Percentiles rank a stretch among this genome's conserved stretches.
phyloP scores from a whole-genome alignment of 2,113 vertebrate genomes.

The Notothenia coriiceps region DNA sequence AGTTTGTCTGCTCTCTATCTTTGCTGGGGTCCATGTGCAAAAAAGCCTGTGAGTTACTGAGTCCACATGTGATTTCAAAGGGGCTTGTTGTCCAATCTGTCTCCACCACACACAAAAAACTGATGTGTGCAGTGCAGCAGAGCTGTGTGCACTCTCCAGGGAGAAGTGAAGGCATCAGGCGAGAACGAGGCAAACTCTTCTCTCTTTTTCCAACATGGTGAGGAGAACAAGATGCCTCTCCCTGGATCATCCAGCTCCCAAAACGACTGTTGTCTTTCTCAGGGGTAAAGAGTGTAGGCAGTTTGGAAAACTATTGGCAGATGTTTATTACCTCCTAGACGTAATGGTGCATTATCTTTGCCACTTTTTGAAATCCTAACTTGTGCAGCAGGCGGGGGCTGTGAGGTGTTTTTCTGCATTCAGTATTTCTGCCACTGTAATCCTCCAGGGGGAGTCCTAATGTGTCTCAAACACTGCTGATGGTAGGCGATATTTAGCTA shows the following conservation, averaged over 20 bases:
- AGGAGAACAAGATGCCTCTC: not conserved
- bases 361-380: not conserved
- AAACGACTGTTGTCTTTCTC: not conserved
- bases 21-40: conserved; percentile 7
- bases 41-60: conserved; percentile 24
- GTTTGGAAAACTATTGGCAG: no score
- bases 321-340: no score
- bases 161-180: conserved; percentile 33
- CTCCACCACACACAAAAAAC: conserved; percentile 31
- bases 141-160: conserved; percentile 5
- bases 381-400: not conserved
- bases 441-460: not conserved
- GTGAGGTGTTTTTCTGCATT: not conserved
- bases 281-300: not conserved
- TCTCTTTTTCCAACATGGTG: conserved; percentile 1
- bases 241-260: not conserved
- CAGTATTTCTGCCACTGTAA: not conserved
- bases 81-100: conserved; percentile 6
- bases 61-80: conserved; percentile 33
- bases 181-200: conserved; percentile 7
- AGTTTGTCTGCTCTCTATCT: not conserved
- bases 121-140: conserved; percentile 25
- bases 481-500: not conserved
- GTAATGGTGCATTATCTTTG: no score
- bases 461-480: not conserved